Conservation (phyloP, 2,113 vertebrate genomes). For the Plestiodon gilberti region DNA sequence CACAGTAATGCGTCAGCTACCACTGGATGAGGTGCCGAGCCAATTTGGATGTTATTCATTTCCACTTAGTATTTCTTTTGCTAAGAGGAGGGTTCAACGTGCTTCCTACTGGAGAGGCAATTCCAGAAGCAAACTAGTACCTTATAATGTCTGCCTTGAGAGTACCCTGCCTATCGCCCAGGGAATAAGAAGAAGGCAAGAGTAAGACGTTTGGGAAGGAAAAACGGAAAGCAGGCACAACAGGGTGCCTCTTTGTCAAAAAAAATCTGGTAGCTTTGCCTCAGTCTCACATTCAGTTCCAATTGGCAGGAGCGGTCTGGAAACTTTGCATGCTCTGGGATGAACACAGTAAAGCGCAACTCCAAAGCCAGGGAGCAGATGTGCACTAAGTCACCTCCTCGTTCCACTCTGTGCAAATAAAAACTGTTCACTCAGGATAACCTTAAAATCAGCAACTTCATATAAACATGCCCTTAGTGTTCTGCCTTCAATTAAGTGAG, state of each 20-base stretch:
- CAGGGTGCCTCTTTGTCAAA: background rate
- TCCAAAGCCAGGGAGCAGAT: background rate
- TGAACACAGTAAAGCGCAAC: background rate
- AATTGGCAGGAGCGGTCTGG: background rate
- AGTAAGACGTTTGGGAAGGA: background rate
- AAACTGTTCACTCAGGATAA: background rate
- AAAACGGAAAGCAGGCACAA: background rate
- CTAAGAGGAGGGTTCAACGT: background rate
- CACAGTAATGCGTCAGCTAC: background rate
- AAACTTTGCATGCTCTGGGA: too few relatives aligned
- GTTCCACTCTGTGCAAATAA: background rate
- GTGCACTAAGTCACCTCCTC: background rate
- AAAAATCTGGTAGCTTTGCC: background rate
- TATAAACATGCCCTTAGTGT: background rate
- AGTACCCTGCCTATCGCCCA: background rate
- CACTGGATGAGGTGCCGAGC: background rate
- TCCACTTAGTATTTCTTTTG: background rate
- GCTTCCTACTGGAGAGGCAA: background rate
- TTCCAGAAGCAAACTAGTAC: background rate
- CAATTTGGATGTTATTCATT: background rate
- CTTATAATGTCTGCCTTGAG: background rate
- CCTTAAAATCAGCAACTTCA: background rate
- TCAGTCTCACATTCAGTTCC: background rate
- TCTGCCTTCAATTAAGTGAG: background rate
- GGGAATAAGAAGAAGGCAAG: background rate